Conservation (phyloP, 37 sponge, comb jelly and placozoan genomes). For the Dysidea cf. avara region DNA sequence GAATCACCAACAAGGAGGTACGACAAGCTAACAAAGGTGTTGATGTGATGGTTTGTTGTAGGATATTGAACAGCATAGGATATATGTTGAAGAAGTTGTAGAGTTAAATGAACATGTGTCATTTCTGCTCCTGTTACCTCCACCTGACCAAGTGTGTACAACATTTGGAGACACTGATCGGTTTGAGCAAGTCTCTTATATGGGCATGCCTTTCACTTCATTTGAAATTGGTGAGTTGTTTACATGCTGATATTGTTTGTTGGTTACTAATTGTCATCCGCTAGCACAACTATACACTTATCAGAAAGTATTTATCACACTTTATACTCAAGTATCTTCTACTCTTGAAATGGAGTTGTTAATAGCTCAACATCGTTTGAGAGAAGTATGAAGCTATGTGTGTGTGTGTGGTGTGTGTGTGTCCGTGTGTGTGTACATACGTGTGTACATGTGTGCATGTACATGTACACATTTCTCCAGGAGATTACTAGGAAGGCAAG, state of each 20-base stretch:
- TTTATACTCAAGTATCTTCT: constrained; percentile 55
- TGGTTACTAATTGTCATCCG: not conserved
- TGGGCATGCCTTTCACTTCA: constrained; percentile 60
- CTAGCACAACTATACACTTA: constrained; percentile 77
- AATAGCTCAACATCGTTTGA: constrained; percentile 54
- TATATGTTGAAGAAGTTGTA: constrained; percentile 76
- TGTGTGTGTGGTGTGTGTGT: constrained; percentile 34
- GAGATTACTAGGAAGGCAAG: too few relatives aligned
- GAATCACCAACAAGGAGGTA: too few relatives aligned
- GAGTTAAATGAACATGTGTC: constrained; percentile 82
- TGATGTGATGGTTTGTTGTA: constrained; percentile 1
- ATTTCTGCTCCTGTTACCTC: constrained; percentile 72
- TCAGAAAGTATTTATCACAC: constrained; percentile 63
- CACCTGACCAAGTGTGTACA: constrained; percentile 74
- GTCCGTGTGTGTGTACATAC: not conserved
- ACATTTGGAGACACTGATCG: constrained; percentile 71
- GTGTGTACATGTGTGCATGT: too few relatives aligned
- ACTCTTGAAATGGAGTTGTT: constrained; percentile 66
- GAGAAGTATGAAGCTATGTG: constrained; percentile 49
- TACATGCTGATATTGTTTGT: not conserved
- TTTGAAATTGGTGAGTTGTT: constrained; percentile 67
- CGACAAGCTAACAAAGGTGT: too few relatives aligned
- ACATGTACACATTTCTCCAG: too few relatives aligned
- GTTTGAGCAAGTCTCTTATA: constrained; percentile 30
- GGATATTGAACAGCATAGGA: constrained; percentile 55